Evolutionary conservation across 2,113 vertebrate species (phyloP).

Genomic region (Sclerurus mexicanus): DNA sequence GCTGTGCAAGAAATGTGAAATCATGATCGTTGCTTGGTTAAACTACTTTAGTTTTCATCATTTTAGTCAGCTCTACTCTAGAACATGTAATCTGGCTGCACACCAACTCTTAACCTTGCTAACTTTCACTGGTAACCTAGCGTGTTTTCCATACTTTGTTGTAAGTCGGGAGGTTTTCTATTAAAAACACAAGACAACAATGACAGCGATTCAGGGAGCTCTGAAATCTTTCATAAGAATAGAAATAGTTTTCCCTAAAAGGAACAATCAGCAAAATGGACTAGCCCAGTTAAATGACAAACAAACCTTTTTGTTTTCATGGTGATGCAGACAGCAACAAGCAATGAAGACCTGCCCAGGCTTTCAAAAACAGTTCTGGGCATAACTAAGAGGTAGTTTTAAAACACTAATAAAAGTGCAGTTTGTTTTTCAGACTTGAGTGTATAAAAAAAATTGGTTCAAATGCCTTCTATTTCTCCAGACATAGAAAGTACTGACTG

Average conservation of each 20-base stretch:
- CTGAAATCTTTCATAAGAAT: background rate
- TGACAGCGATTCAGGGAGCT: background rate
- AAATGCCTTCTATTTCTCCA: background rate
- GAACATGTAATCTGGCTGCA: background rate
- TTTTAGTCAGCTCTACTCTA: background rate
- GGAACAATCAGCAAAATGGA: background rate
- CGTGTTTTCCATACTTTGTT: background rate
- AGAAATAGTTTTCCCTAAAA: background rate
- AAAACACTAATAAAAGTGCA: background rate
- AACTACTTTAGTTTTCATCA: background rate
- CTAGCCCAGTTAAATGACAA: background rate
- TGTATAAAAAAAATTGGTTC: background rate
- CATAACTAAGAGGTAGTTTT: background rate
- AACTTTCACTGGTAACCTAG: background rate
- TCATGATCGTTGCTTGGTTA: background rate
- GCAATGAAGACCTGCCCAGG: background rate
- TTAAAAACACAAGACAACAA: background rate
- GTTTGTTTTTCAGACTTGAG: background rate
- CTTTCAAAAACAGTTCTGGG: background rate
- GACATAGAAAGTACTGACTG: accelerated
- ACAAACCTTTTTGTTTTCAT: background rate
- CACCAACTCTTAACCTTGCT: background rate
- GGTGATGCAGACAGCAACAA: background rate
- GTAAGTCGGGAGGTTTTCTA: background rate
- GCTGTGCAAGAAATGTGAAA: background rate